Base-by-base conservation (phyloP, 2,797 vertebrate genomes). In the Adelosebastes latens region DNA sequence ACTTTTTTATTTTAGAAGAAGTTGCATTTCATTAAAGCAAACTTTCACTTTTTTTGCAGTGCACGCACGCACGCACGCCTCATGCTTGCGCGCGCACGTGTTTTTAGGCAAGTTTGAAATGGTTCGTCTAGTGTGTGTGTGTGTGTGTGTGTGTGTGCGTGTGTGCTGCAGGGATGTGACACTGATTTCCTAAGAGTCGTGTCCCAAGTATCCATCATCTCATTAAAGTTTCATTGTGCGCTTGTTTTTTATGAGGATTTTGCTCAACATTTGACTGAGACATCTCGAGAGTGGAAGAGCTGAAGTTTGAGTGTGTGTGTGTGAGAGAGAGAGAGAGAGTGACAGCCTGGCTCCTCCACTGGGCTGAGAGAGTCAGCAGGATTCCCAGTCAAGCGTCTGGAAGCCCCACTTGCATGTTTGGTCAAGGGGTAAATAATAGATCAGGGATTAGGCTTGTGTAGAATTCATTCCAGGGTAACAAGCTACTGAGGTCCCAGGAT, bases 341-440 rank as follows among this genome's bases (percentile, higher is more conserved):
- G 84, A 87, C 81, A 82, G 85, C 74, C 74, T 63, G 79, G 72
- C 87, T 92, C 87, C 86, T 93, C 80, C 42, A 59, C 67, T 73
- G 78, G 89, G 87, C 76, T 87, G 86, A 92, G 88, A 80, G 90
- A 93, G 77, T 85, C 88, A 88, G 82, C 81, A 53, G 80, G 91
- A 91, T 95, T 95, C 95, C 94, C 93, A 92, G 93, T 93, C 90
- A 90, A 95, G 93, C 91, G 92, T 92, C 93, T 94, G 92, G 93
- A 95, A 95, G 93, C 94, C 93, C 94, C 94, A 91, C 95, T 95
- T 94, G 94, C 94, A 94, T 95, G 95, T 96, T 96, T 96, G 95
- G 95, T 96, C 95, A 96, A 95, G 95, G 95, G 95, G 92, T 96
- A 96, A 96, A 96, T 96, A 96, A 96, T 96, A 96, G 95, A 96